These are phyloP conservation scores for Phyllotis vaccarum DNA, from an alignment of 2,797 vertebrate genomes.

Conservation along the genomic window DNA sequence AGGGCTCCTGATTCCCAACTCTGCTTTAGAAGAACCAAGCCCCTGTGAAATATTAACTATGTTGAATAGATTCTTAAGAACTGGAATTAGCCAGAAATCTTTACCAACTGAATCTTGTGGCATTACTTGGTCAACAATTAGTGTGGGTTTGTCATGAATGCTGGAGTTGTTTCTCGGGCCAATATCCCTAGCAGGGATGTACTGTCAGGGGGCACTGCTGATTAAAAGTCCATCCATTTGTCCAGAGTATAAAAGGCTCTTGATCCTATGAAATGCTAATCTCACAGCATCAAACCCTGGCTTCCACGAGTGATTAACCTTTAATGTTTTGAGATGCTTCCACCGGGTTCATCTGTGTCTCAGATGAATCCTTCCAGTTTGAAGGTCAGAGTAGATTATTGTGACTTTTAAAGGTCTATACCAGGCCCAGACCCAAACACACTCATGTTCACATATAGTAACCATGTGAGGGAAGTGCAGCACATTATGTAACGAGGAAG, in stretches of 20 bases:
- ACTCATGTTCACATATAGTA: not conserved
- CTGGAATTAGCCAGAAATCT: constrained; percentile 46
- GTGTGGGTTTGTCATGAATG: constrained; percentile 20
- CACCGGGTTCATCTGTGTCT: not conserved
- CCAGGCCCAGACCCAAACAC: not conserved
- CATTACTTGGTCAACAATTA: constrained; percentile 67
- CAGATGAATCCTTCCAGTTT: not conserved
- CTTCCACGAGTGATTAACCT: not conserved
- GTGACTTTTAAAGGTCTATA: not conserved
- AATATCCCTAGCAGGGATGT: not conserved
- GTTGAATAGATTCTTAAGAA: constrained; percentile 64
- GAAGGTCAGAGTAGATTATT: constrained; percentile 9
- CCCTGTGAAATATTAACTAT: constrained; percentile 72
- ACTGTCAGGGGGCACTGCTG: not conserved
- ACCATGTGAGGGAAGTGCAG: not conserved
- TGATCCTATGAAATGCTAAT: not conserved
- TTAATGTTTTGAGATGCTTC: constrained; percentile 34
- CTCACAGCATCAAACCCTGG: not conserved
- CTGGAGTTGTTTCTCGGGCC: constrained; percentile 58
- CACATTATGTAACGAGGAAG: not conserved
- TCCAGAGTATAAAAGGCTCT: not conserved
- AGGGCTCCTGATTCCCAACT: constrained; percentile 29
- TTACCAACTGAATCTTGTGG: not conserved
- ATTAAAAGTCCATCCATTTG: constrained; percentile 51
- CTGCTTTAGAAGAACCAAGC: constrained; percentile 23